Base-by-base conservation (phyloP, 2,888 invertebrate genomes). In the Eugnorisma glareosa region DNA sequence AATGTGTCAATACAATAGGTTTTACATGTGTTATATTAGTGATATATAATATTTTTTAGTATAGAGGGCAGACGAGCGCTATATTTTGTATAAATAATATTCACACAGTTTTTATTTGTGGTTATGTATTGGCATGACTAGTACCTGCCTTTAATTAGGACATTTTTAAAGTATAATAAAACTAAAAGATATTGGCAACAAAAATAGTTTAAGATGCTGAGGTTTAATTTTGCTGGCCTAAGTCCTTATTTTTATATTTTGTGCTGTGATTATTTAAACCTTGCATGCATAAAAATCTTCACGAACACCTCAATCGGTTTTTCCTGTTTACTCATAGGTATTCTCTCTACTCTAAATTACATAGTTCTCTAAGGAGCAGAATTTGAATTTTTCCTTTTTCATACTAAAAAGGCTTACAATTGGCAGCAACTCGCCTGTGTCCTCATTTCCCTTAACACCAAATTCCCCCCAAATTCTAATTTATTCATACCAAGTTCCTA, bases 21-120 rank as follows among this genome's bases (percentile, higher is more conserved):
- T 78, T 73, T n/a, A 48, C 37, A 31, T 73, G 51, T 72, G 15
- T 37, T 70, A 28, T 48, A 51, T 43, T 35, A 28, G 3, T 59
- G 28, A 66, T 66, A 63, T 83, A 73, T 63, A 67, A 35, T 64
- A n/a, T 73, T 57, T 3, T 73, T 61, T 54, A 68, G 35, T 67
- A 15, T 45, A 24, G 11, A n/a, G 8, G 15, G 24, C 48, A 57
- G 11, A 54, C 24, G 18, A 18, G 13, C 3, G 45, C 10, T 45
- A 10, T 54, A n/a, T 31, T 45, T 4, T 21, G 21, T 15, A 24
- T n/a, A 13, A 13, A 28, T 40, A 21, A 6, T 13, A 31, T 59
- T 68, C 7, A 15, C 11, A 15, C 6, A 18, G 5, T 13, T 54
- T 54, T 54, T 11, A 13, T 45, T n/a, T 59, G 8, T 45, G 6